Percentiles rank a stretch among this genome's conserved stretches.
Evolutionary conservation across 1,140 invertebrate species (phyloP).

Genomic region (Drosophila nikananu): DNA sequence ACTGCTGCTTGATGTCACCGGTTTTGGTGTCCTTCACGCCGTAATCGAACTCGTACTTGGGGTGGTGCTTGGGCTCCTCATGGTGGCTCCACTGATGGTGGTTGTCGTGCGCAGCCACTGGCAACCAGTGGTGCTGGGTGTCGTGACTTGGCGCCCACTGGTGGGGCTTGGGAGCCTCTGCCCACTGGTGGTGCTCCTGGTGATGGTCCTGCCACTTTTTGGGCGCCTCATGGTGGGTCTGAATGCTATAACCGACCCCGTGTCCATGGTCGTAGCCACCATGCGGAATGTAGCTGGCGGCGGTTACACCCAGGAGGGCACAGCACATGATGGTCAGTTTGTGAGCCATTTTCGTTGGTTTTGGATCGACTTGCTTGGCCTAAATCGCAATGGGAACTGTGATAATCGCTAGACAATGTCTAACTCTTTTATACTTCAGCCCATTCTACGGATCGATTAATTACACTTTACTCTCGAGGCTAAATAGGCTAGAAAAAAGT

Average conservation of each 20-base stretch:
- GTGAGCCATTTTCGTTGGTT: conserved; percentile 45
- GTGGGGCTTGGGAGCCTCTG: conserved; percentile 35
- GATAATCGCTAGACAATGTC: conserved; percentile 28
- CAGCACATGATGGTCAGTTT: conserved; percentile 53
- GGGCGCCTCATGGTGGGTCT: conserved; percentile 65
- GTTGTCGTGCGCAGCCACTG: conserved; percentile 15
- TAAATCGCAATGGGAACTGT: conserved; percentile 61
- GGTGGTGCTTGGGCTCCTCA: conserved; percentile 85
- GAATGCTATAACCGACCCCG: conserved; percentile 51
- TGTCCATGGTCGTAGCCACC: conserved; percentile 48
- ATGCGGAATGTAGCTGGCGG: conserved; percentile 42
- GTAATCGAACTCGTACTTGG: conserved; percentile 91
- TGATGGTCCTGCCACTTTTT: conserved; percentile 65
- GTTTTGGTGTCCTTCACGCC: conserved; percentile 90
- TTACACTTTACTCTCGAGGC: conserved; percentile 59
- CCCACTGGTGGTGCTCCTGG: conserved; percentile 36
- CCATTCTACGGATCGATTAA: conserved; percentile 64
- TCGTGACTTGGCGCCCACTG: conserved; percentile 23
- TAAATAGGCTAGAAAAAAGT: conserved; percentile 76
- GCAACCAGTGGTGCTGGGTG: conserved; percentile 38
- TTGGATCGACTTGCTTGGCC: conserved; percentile 46
- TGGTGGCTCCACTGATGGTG: conserved; percentile 36
- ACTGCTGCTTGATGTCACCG: conserved; percentile 89
- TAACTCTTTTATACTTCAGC: conserved; percentile 57
- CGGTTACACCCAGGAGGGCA: conserved; percentile 41